These are phyloP conservation scores for Callionymus lyra DNA, from an alignment of 2,113 vertebrate species.

Conservation along the genomic window DNA sequence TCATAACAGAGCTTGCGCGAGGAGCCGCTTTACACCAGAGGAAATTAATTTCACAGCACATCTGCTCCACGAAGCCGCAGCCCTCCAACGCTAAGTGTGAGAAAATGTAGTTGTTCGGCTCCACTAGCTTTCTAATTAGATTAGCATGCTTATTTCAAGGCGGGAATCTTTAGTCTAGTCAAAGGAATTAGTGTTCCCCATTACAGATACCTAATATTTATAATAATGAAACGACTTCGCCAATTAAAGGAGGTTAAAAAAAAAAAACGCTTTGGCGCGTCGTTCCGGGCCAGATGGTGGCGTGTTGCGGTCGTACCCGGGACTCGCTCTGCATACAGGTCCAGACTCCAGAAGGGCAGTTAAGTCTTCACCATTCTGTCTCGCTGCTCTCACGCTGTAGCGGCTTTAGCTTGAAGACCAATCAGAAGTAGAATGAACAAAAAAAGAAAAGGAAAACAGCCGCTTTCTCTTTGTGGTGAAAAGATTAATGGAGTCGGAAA, in stretches of 20 bases:
- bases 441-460: no score
- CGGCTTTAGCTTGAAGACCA: slow-evolving; percentile 45
- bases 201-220: slow-evolving; percentile 92
- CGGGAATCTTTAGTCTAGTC: slow-evolving; percentile 82
- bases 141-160: slow-evolving; percentile 88
- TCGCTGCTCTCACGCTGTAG: slow-evolving; percentile 29
- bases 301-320: slow-evolving; percentile 29
- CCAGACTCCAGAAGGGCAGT: slow-evolving; percentile 39
- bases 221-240: slow-evolving; percentile 89
- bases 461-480: slow-evolving; percentile 27
- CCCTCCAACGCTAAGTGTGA: slow-evolving; percentile 95
- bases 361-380: slow-evolving; percentile 33
- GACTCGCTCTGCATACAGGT: slow-evolving; percentile 50
- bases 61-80: slow-evolving; percentile 96
- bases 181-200: slow-evolving; percentile 83
- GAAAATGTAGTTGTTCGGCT: slow-evolving; percentile 91
- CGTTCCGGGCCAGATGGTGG: slow-evolving; percentile 51
- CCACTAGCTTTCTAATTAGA: slow-evolving; percentile 97
- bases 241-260: slow-evolving; percentile 96
- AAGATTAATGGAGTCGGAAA: slow-evolving; percentile 52
- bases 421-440: slow-evolving; percentile 57
- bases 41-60: slow-evolving; percentile 99
- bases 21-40: slow-evolving; percentile 97
- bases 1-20: slow-evolving; percentile 86
- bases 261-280: slow-evolving; percentile 85